phyloP scores from a whole-genome alignment of 1,140 invertebrate genomes.

The Leptinotarsa texana region DNA sequence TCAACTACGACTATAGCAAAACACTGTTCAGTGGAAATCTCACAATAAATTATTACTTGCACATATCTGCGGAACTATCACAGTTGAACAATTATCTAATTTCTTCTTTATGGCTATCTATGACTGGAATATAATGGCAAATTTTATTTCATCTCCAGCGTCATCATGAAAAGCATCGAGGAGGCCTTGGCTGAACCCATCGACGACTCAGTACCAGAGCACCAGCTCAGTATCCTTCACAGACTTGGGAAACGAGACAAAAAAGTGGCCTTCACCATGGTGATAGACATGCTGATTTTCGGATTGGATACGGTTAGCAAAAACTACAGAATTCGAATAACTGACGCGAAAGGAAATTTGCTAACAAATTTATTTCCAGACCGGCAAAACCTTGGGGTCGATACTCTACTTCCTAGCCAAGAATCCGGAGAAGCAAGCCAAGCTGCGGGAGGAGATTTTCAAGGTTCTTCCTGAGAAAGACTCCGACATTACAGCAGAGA shows the following conservation, averaged over 20 bases:
- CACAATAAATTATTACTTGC: too few species aligned
- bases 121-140: neutral
- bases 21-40: too few species aligned
- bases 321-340: neutral
- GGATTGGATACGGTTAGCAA: constrained; percentile 73
- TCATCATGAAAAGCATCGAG: constrained; percentile 49
- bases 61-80: too few species aligned
- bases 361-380: constrained; percentile 33
- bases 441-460: constrained; percentile 39
- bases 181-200: constrained; percentile 53
- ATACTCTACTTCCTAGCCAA: constrained; percentile 43
- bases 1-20: too few species aligned
- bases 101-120: too few species aligned
- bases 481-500: constrained; percentile 49
- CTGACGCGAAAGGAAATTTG: too few species aligned
- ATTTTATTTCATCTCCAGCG: neutral
- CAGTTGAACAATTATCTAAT: too few species aligned
- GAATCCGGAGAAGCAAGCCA: constrained; percentile 35
- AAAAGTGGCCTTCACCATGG: constrained; percentile 66
- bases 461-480: constrained; percentile 42
- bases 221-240: constrained; percentile 60
- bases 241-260: constrained; percentile 60
- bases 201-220: constrained; percentile 38
- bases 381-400: constrained; percentile 39
- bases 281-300: constrained; percentile 73